Conservation (phyloP, 2,888 invertebrate species). For the Lasioglossum zephyrum region DNA sequence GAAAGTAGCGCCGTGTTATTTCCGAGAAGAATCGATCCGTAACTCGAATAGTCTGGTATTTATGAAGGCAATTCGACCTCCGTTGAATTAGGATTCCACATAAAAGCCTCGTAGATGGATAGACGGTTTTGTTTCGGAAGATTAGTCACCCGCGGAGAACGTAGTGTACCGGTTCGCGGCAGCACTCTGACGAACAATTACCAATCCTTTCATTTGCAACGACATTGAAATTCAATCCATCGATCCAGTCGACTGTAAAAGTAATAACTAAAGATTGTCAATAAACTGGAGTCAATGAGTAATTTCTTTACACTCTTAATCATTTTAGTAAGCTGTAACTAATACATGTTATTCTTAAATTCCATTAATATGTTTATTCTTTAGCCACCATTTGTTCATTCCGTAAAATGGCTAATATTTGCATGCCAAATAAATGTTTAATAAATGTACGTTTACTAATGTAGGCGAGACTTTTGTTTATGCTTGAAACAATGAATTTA, state of each 20-base stretch:
- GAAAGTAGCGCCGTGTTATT: slow-evolving; percentile 4
- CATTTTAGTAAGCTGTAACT: not conserved
- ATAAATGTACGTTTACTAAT: not conserved
- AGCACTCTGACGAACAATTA: slow-evolving; percentile 11
- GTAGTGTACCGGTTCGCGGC: not conserved
- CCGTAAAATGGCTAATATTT: too few species aligned
- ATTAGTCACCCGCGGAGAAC: slow-evolving; percentile 15
- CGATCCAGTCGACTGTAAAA: not conserved
- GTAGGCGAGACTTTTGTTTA: not conserved
- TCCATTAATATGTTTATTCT: not conserved
- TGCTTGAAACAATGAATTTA: not conserved
- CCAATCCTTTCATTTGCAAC: slow-evolving; percentile 5
- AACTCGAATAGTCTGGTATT: not conserved
- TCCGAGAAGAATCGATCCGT: not conserved
- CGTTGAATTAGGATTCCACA: not conserved
- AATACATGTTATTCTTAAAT: too few species aligned
- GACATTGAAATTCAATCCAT: not conserved
- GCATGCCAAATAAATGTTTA: not conserved
- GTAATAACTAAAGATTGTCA: not conserved
- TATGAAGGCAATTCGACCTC: not conserved
- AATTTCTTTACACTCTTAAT: not conserved
- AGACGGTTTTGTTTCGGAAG: slow-evolving; percentile 16
- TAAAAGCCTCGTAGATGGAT: not conserved
- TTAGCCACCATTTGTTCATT: not conserved
- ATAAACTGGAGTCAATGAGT: not conserved